Evolutionary conservation across 2,113 vertebrate genomes (phyloP).

Genomic region (Paramisgurnus dabryanus): DNA sequence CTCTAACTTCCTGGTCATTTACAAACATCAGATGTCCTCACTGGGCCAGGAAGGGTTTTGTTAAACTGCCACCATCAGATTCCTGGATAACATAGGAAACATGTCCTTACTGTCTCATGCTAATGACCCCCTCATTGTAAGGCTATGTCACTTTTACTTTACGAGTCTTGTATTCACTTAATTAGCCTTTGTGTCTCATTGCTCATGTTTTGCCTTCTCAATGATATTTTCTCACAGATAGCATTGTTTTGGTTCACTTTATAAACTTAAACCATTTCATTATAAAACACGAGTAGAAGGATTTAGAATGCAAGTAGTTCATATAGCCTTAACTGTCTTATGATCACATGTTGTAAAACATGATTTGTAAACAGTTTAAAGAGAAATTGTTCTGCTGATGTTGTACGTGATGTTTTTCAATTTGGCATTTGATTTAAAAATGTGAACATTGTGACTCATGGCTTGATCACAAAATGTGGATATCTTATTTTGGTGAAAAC

Average conservation of each 20-base stretch:
- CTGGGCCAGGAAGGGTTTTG: slow-evolving; percentile 45
- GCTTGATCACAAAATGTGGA: no score
- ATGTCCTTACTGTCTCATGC: slow-evolving; percentile 13
- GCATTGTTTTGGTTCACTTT: neutral
- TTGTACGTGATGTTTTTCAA: no score
- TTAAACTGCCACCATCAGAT: slow-evolving; percentile 18
- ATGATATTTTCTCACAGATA: no score
- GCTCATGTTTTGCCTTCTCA: neutral
- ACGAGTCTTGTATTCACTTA: neutral
- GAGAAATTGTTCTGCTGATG: no score
- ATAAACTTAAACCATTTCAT: neutral
- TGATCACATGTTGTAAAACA: no score
- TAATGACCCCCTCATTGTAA: slow-evolving; percentile 22
- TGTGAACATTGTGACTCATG: no score
- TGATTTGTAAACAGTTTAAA: no score
- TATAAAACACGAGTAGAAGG: no score
- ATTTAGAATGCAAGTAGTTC: no score
- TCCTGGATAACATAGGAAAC: slow-evolving; percentile 11
- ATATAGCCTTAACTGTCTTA: no score
- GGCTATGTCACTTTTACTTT: neutral
- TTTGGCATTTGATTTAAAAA: no score
- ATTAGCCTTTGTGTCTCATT: neutral
- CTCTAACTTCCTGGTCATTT: slow-evolving; percentile 51
- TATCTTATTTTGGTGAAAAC: no score
- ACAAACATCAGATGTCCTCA: slow-evolving; percentile 46